Evolutionary conservation across 2,797 vertebrate genomes (phyloP).

Genomic region (Huso huso): DNA sequence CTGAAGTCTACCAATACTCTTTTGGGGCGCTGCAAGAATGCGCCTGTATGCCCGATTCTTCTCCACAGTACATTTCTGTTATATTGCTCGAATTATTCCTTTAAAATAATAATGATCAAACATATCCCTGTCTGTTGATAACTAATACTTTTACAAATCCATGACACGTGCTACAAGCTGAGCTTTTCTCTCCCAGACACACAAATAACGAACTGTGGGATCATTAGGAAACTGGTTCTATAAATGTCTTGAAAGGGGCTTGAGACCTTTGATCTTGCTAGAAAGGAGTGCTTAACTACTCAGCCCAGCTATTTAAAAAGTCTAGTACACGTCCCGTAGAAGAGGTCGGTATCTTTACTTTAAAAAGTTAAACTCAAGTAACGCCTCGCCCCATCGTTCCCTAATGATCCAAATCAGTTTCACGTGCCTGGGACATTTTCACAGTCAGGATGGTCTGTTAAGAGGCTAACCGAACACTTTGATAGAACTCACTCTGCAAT

Average conservation of each 20-base stretch:
- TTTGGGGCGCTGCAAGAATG: too few relatives aligned
- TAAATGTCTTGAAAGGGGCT: constrained; percentile 75
- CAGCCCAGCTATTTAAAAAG: constrained; percentile 57
- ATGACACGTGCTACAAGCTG: constrained; percentile 29
- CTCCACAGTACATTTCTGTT: too few relatives aligned
- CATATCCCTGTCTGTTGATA: constrained; percentile 21
- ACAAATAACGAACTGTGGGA: constrained; percentile 52
- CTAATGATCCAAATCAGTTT: constrained; percentile 94
- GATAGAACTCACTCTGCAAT: constrained; percentile 71
- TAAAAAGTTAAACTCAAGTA: constrained; percentile 76
- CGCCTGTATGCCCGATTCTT: too few relatives aligned
- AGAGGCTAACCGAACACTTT: constrained; percentile 70
- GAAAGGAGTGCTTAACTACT: constrained; percentile 78
- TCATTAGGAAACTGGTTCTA: constrained; percentile 85
- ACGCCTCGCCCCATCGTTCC: constrained; percentile 78
- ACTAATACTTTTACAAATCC: constrained; percentile 34
- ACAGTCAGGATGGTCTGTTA: constrained; percentile 59
- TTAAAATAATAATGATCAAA: neutral
- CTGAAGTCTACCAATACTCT: too few relatives aligned
- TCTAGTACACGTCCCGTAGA: constrained; percentile 48
- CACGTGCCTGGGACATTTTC: constrained; percentile 73
- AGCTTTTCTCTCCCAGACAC: constrained; percentile 29
- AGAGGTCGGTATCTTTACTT: constrained; percentile 67
- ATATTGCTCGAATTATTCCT: too few relatives aligned
- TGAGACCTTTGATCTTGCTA: constrained; percentile 88